Evolutionary conservation across 2,888 invertebrate genomes (phyloP), one percentile per base, ranked within the genome.

Genomic region (Chrysotoxum bicinctum): DNA sequence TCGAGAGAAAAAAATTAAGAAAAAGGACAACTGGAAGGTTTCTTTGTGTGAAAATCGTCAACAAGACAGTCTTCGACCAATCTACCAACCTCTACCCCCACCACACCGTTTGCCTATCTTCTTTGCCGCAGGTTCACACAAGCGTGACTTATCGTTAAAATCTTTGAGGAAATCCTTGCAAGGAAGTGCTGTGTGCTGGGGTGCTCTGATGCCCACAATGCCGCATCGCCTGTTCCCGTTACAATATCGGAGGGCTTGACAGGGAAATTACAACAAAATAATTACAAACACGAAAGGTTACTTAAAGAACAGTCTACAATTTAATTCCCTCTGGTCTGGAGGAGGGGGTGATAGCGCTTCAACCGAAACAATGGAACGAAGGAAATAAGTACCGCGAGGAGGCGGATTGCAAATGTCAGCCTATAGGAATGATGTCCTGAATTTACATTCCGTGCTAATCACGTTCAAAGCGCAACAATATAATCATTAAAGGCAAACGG

Each of bases 211-310:
- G 43, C 4, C 12, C n/a, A 12, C 32, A 14, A 26, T 19, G 10
- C 32, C 40, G 23, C 16, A 43, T 26, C 16, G 30, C 35, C 37
- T 23, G 37, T 16, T 35, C 35, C 35, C 37, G 8, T 21, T 8
- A 21, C 73, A 69, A 68, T 54, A 30, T 32, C 54, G 73, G 56
- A 23, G 70, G 43, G 60, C 66, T 50, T 85, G 72, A 68, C 76
- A 72, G 56, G 56, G 56, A 77, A 85, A 81, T 85, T 85, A 85
- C 81, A 85, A 81, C 85, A 69, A 85, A 85, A 81, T 85, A 85
- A 85, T 85, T 85, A 81, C 81, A 73, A 85, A 85, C 81, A 85
- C 85, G 85, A 81, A 85, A 85, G 76, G 81, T 85, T 81, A 77
- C 81, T 85, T 81, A 69, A 58, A 76, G 43, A 62, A 69, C 68